Conservation (phyloP, 2,113 vertebrate genomes). For the Lagopus muta region DNA sequence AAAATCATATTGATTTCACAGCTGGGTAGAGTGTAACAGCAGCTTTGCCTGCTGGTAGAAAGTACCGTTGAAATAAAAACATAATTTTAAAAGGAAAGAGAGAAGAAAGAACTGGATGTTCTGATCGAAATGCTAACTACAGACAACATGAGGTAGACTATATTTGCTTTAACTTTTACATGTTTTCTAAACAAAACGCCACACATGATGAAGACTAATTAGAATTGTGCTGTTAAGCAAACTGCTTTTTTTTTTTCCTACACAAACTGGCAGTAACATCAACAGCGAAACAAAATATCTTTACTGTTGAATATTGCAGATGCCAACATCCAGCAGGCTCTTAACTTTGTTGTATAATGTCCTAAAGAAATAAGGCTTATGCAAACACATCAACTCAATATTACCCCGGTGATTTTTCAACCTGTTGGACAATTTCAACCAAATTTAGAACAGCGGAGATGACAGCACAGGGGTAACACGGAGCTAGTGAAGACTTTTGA, state of each 20-base stretch:
- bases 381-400: neutral
- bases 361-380: conserved; percentile 2
- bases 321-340: neutral
- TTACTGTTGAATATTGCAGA: neutral
- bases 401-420: neutral
- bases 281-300: conserved; percentile 8
- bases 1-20: conserved; percentile 76
- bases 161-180: conserved; percentile 6
- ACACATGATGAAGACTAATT: neutral
- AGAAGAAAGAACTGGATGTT: conserved; percentile 68
- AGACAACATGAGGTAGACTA: neutral
- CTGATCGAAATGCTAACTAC: conserved; percentile 59
- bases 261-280: neutral
- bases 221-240: neutral
- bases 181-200: conserved; percentile 25
- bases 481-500: neutral
- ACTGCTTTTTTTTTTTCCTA: neutral
- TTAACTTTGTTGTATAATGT: neutral
- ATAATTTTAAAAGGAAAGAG: conserved; percentile 60
- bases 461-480: neutral
- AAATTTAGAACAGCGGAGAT: neutral
- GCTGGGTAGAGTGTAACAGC: conserved; percentile 69
- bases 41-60: conserved; percentile 68
- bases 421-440: neutral
- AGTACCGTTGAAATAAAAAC: conserved; percentile 67